These are phyloP conservation scores for Zosterops hypoxanthus DNA, from an alignment of 2,113 vertebrate species.

Conservation along the genomic window DNA sequence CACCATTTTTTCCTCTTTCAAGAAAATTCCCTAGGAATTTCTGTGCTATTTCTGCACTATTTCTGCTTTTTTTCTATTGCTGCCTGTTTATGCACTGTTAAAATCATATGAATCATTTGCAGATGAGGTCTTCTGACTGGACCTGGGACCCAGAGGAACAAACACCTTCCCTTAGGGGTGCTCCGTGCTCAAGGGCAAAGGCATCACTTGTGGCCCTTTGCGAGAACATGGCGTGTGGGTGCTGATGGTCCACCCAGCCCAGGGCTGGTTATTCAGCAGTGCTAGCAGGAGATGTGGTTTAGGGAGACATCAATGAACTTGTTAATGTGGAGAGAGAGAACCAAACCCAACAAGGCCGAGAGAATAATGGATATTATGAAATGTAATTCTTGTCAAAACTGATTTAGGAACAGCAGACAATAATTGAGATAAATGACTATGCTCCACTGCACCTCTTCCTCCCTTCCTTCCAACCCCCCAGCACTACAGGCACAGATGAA, in stretches of 20 bases:
- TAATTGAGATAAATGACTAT: conserved; percentile 61
- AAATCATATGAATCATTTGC: background rate
- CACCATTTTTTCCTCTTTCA: background rate
- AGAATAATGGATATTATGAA: conserved; percentile 26
- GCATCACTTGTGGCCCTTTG: background rate
- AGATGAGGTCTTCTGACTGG: background rate
- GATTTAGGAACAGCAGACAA: conserved; percentile 43
- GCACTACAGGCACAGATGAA: background rate
- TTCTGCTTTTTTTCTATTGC: background rate
- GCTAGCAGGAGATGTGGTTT: background rate
- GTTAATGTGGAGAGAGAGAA: background rate
- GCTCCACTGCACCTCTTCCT: conserved; percentile 13
- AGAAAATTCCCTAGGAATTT: background rate
- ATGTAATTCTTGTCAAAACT: conserved; percentile 50
- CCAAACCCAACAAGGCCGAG: background rate
- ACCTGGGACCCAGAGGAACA: background rate
- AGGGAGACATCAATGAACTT: background rate
- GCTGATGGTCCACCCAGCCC: background rate
- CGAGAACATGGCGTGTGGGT: accelerated
- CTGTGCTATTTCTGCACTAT: background rate
- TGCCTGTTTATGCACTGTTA: background rate
- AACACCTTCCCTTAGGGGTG: background rate
- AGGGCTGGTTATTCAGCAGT: background rate
- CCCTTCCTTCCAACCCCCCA: background rate
- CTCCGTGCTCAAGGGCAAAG: background rate